A percentile compares a stretch with the other conserved stretches of the same genome.
Conservation (phyloP, 1,140 invertebrate species). For the Zaprionus inermis region DNA sequence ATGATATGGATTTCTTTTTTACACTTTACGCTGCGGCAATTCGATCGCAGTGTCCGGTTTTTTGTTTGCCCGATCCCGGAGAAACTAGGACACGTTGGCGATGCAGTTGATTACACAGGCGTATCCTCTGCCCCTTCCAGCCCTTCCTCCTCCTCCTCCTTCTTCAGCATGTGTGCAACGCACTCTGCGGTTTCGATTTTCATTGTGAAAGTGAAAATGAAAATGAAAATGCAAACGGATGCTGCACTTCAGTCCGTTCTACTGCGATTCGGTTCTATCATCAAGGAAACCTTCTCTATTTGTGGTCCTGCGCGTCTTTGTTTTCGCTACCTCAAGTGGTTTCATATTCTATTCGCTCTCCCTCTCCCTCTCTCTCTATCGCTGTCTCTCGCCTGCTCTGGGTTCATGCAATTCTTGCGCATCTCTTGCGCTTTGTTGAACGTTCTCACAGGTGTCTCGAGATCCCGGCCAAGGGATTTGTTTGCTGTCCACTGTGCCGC, state of each 20-base stretch:
- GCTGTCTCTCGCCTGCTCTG: slow-evolving; percentile 9
- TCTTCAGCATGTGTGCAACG: slow-evolving; percentile 41
- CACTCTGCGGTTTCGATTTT: slow-evolving; percentile 70
- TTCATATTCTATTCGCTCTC: slow-evolving; percentile 48
- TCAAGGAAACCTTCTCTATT: slow-evolving; percentile 47
- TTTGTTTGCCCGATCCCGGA: slow-evolving; percentile 56
- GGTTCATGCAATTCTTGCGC: slow-evolving; percentile 75
- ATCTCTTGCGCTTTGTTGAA: slow-evolving; percentile 74
- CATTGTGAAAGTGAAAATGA: slow-evolving; percentile 81
- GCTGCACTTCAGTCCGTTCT: slow-evolving; percentile 58
- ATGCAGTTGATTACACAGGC: slow-evolving; percentile 51
- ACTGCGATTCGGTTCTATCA: slow-evolving; percentile 16
- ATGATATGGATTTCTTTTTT: slow-evolving; percentile 31
- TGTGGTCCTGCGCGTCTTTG: slow-evolving; percentile 53
- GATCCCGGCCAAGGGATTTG: slow-evolving; percentile 33
- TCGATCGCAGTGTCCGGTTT: slow-evolving; percentile 76
- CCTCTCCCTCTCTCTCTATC: background rate
- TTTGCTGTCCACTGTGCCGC: slow-evolving; percentile 65
- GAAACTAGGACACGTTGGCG: slow-evolving; percentile 57
- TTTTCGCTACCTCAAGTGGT: slow-evolving; percentile 67
- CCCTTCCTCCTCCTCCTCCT: no score
- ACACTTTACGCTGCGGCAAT: slow-evolving; percentile 47
- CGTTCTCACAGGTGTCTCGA: slow-evolving; percentile 73
- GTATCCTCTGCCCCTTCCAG: slow-evolving; percentile 48
- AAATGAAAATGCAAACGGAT: slow-evolving; percentile 80